A percentile compares a stretch with the other conserved stretches of the same genome.
Evolutionary conservation across 2,888 invertebrate species (phyloP).

Genomic region (Corythucha ciliata): DNA sequence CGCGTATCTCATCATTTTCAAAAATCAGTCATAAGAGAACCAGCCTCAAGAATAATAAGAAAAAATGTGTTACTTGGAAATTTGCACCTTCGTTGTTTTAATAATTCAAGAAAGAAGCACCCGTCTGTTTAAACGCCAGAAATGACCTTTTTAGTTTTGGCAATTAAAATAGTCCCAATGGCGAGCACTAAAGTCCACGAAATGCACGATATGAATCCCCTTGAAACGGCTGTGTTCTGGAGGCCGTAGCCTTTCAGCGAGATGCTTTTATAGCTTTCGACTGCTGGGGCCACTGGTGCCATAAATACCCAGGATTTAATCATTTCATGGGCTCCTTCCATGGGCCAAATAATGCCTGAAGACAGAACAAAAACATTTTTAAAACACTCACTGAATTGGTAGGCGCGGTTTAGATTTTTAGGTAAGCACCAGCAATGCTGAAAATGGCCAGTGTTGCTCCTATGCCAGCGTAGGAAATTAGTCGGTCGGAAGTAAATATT

Average conservation of each 20-base stretch:
- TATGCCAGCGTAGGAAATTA: constrained; percentile 31
- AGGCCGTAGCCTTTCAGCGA: constrained; percentile 29
- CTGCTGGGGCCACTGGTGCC: constrained; percentile 31
- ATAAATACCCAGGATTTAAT: constrained; percentile 26
- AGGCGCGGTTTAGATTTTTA: neutral
- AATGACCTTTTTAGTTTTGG: constrained; percentile 28
- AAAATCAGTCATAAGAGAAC: too few relatives aligned
- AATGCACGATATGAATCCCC: constrained; percentile 28
- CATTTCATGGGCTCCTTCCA: constrained; percentile 31
- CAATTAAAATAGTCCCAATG: constrained; percentile 20
- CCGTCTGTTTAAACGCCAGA: too few relatives aligned
- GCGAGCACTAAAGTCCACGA: constrained; percentile 27
- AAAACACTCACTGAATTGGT: too few relatives aligned
- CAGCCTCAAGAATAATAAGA: too few relatives aligned
- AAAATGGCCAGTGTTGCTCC: constrained; percentile 33
- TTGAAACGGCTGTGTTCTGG: constrained; percentile 26
- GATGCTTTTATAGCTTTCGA: constrained; percentile 31
- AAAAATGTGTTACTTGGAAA: neutral
- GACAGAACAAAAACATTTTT: neutral
- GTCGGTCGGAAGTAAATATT: constrained; percentile 30
- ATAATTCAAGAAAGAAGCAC: too few relatives aligned
- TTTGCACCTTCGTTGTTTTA: neutral
- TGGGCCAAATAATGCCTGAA: constrained; percentile 33
- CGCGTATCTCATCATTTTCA: too few relatives aligned
- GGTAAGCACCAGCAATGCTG: constrained; percentile 27